A percentile compares a stretch with the other conserved stretches of the same genome.
Conservation (phyloP, 2,888 invertebrate species). For the Spicauda simplicius region DNA sequence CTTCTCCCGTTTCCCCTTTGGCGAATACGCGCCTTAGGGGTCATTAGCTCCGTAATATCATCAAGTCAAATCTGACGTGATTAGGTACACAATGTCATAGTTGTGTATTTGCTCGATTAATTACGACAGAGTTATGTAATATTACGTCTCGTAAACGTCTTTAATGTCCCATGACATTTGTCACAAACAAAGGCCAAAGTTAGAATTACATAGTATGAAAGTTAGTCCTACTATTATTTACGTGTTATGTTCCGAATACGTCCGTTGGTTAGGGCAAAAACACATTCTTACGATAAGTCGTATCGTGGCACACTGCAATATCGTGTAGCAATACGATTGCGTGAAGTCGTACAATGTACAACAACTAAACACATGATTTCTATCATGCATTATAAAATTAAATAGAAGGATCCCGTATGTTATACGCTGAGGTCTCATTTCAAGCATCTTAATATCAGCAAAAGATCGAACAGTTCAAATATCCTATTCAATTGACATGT, state of each 20-base stretch:
- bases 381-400: too few relatives aligned
- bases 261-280: neutral
- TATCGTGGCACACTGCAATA: too few relatives aligned
- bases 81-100: constrained; percentile 2
- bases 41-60: neutral
- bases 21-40: neutral
- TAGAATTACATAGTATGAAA: constrained; percentile 25
- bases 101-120: constrained; percentile 1
- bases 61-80: constrained; percentile 4
- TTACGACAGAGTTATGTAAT: constrained; percentile 17
- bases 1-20: too few relatives aligned
- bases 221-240: constrained; percentile 18
- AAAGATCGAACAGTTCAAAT: too few relatives aligned
- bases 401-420: too few relatives aligned
- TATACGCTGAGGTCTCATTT: too few relatives aligned
- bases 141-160: constrained; percentile 2
- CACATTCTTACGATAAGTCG: too few relatives aligned
- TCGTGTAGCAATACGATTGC: too few relatives aligned
- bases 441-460: too few relatives aligned
- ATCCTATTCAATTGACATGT: too few relatives aligned
- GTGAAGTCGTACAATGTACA: too few relatives aligned
- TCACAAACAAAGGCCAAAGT: constrained; percentile 27
- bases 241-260: constrained; percentile 8
- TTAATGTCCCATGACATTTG: constrained; percentile 19
- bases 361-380: too few relatives aligned